Evolutionary conservation across 2,797 vertebrate genomes (phyloP).

Genomic region (Fratercula arctica): DNA sequence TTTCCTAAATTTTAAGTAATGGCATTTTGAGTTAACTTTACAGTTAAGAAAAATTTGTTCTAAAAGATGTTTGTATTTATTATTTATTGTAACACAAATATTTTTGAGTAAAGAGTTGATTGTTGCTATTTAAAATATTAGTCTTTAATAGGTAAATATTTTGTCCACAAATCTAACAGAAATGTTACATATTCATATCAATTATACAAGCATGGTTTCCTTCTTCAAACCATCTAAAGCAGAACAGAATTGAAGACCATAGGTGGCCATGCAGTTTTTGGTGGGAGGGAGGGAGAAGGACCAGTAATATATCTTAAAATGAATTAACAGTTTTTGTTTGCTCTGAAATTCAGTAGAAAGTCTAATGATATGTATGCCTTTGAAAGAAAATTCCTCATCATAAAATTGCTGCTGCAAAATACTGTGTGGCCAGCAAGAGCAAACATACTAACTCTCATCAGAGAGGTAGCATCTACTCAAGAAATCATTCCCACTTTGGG

Average conservation of each 20-base stretch:
- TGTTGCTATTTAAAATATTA: not conserved
- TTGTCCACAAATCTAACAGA: not conserved
- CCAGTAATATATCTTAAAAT: not conserved
- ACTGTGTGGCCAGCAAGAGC: not conserved
- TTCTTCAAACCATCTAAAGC: not conserved
- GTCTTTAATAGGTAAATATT: not conserved
- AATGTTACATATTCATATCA: not conserved
- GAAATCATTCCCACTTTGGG: fast-evolving
- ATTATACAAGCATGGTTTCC: not conserved
- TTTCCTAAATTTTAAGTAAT: not conserved
- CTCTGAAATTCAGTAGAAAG: not conserved
- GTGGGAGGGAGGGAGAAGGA: not conserved
- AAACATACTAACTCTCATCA: not conserved
- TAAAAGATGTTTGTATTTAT: not conserved
- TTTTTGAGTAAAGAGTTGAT: not conserved
- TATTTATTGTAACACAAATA: not conserved
- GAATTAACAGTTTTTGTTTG: not conserved
- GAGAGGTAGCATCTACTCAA: not conserved
- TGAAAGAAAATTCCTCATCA: not conserved
- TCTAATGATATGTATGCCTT: not conserved
- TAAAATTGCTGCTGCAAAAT: not conserved
- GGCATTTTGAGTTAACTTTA: not conserved
- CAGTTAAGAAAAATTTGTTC: not conserved
- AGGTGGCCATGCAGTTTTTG: not conserved
- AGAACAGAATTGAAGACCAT: not conserved